phyloP scores from a whole-genome alignment of 2,113 vertebrate genomes.

The Neotoma lepida region DNA sequence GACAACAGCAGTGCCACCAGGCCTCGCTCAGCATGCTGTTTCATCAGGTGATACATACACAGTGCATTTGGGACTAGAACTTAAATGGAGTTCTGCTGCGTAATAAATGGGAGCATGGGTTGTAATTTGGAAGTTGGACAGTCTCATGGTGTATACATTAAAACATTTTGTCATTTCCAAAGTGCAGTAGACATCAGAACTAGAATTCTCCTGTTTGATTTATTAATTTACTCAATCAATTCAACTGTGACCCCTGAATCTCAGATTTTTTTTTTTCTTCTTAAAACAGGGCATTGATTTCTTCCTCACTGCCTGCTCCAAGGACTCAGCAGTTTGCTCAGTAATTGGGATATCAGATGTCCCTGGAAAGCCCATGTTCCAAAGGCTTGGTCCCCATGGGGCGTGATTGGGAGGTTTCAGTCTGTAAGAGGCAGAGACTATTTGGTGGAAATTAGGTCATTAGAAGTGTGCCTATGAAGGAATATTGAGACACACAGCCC shows the following conservation, averaged over 20 bases:
- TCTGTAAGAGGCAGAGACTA: neutral
- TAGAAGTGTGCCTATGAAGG: neutral
- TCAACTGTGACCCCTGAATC: neutral
- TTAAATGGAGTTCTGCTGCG: neutral
- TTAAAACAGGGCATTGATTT: neutral
- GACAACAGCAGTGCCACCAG: neutral
- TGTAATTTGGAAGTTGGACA: neutral
- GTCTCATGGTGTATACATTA: slow-evolving; percentile 28
- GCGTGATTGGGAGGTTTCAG: neutral
- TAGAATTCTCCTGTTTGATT: slow-evolving; percentile 16
- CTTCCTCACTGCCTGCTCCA: neutral
- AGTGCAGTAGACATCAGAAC: neutral
- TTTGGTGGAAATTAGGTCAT: neutral
- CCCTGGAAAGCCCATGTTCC: neutral
- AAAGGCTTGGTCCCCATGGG: neutral
- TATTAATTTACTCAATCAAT: slow-evolving; percentile 46
- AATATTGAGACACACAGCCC: too few species aligned
- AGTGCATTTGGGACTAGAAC: neutral
- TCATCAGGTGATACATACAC: neutral
- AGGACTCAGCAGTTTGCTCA: neutral
- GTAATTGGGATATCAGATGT: neutral
- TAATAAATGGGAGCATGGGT: neutral
- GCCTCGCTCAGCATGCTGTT: too few species aligned
- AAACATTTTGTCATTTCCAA: slow-evolving; percentile 56
- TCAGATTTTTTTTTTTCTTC: neutral